phyloP scores from a whole-genome alignment of 1,140 invertebrate species.

The Sinella curviseta region DNA sequence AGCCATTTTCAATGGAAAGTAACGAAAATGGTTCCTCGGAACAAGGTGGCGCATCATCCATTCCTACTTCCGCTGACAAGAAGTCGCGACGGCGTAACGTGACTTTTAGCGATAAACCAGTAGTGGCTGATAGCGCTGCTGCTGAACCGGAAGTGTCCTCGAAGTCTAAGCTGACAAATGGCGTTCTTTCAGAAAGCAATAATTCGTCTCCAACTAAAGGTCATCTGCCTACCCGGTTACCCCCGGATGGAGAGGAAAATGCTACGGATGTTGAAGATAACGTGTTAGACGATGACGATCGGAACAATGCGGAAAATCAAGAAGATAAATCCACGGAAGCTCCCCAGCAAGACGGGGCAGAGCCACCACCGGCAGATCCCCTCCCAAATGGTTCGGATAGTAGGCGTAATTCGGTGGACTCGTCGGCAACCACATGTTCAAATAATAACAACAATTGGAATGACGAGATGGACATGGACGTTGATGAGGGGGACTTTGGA shows the following conservation, averaged over 20 bases:
- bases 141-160: not conserved
- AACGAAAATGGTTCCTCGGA: not conserved
- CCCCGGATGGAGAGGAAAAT: slow-evolving; percentile 7
- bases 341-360: not conserved
- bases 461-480: slow-evolving; percentile 19
- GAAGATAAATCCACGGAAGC: not conserved
- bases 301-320: not conserved
- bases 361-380: not conserved
- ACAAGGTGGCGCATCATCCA: not conserved
- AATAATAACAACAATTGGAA: slow-evolving; percentile 28
- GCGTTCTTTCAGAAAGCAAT: slow-evolving; percentile 13
- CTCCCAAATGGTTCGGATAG: not conserved
- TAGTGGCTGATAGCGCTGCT: not conserved
- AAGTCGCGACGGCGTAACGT: not conserved
- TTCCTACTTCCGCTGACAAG: not conserved
- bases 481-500: slow-evolving; percentile 28
- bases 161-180: slow-evolving; percentile 2
- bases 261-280: not conserved
- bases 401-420: not conserved
- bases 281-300: not conserved
- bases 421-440: not conserved
- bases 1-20: too few species aligned
- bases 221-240: not conserved
- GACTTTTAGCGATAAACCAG: not conserved
- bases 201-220: not conserved